phyloP scores from a whole-genome alignment of 2,888 invertebrate genomes.

The Harpagoxenus sublaevis region DNA sequence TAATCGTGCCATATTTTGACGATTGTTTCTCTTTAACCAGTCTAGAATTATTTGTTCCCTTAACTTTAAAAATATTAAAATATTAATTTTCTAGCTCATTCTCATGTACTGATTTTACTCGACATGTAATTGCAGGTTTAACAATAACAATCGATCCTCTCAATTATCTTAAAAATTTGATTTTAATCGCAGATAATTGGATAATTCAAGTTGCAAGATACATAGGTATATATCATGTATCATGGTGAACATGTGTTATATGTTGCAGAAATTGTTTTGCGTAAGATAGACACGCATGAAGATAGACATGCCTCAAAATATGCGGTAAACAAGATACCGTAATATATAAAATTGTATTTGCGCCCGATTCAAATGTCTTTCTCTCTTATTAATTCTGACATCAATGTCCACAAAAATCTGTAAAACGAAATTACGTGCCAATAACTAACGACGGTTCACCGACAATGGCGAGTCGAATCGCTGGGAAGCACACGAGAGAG shows the following conservation, averaged over 20 bases:
- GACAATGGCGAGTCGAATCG: slow-evolving; percentile 81
- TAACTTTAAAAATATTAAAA: not conserved
- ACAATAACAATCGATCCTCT: slow-evolving; percentile 5
- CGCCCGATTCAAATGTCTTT: not conserved
- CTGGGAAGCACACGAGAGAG: slow-evolving; percentile 71
- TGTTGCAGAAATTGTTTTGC: slow-evolving; percentile 16
- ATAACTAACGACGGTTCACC: slow-evolving; percentile 80
- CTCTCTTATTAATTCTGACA: slow-evolving; percentile 30
- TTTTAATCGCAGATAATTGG: slow-evolving; percentile 34
- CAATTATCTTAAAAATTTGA: slow-evolving; percentile 11
- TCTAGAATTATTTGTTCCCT: not conserved
- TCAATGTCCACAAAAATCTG: slow-evolving; percentile 66
- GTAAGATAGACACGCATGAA: slow-evolving; percentile 1
- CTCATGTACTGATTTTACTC: not conserved
- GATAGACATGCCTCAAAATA: not conserved
- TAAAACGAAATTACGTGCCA: slow-evolving; percentile 73
- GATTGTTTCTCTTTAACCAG: not conserved
- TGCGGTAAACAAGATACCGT: not conserved
- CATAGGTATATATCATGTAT: not conserved
- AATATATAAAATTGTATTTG: not conserved
- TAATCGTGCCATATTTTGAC: not conserved
- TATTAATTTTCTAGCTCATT: not conserved
- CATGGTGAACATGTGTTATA: not conserved
- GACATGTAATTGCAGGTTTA: not conserved
- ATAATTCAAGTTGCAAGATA: slow-evolving; percentile 13